A percentile compares a stretch with the other conserved stretches of the same genome.
Evolutionary conservation across 2,797 vertebrate genomes (phyloP).

Genomic region (Triplophysa bombifrons): DNA sequence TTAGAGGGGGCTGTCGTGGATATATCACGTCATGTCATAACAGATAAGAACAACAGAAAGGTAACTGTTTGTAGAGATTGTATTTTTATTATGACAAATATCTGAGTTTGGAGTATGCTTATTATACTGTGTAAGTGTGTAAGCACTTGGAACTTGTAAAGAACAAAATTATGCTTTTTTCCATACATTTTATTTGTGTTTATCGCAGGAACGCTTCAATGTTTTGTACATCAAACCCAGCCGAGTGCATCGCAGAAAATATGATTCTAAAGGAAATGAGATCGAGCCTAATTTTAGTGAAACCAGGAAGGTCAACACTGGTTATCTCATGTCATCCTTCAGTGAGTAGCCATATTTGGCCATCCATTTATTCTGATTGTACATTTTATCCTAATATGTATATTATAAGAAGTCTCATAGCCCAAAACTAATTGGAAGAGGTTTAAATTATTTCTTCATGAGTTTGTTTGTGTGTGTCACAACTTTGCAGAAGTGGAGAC

Average conservation of each 20-base stretch:
- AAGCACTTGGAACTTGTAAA: no score
- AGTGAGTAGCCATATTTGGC: conserved; percentile 73
- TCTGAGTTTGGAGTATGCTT: neutral
- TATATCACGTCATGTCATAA: conserved; percentile 81
- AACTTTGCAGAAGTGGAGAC: conserved; percentile 78
- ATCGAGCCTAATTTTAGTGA: conserved; percentile 88
- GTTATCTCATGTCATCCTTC: conserved; percentile 89
- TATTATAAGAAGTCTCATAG: neutral
- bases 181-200: conserved; percentile 5
- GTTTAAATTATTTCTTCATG: no score
- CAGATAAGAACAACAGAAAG: conserved; percentile 77
- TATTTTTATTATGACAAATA: neutral
- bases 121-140: neutral
- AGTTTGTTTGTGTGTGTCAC: neutral
- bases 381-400: neutral
- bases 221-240: conserved; percentile 81
- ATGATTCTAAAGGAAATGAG: conserved; percentile 82
- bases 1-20: conserved; percentile 82
- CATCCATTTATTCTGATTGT: neutral
- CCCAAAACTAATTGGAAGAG: neutral
- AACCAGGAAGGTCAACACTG: conserved; percentile 86
- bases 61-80: conserved; percentile 59
- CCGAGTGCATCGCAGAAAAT: conserved; percentile 80
- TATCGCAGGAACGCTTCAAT: conserved; percentile 76
- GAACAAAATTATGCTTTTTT: no score